These are phyloP conservation scores for Oxystoma pomonae DNA, from an alignment of 2,888 invertebrate species.

Conservation along the genomic window DNA sequence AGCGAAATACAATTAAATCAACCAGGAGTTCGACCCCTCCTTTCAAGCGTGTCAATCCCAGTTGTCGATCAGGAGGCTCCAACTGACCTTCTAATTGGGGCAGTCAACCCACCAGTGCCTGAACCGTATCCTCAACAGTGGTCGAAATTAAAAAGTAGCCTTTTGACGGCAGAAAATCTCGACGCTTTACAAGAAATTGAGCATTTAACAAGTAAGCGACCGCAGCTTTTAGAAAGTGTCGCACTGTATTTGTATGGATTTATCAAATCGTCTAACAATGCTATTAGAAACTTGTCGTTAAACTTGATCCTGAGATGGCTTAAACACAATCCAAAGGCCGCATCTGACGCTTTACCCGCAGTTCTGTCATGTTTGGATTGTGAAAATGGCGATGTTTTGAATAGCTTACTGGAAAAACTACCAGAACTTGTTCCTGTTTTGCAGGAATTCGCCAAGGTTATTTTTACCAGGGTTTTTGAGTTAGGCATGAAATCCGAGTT, in stretches of 20 bases:
- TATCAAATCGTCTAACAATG: conserved; percentile 58
- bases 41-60: conserved; percentile 60
- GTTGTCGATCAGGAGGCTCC: conserved; percentile 48
- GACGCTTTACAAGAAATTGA: conserved; percentile 71
- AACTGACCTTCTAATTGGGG: conserved; percentile 52
- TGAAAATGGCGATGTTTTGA: conserved; percentile 72
- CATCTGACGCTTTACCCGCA: conserved; percentile 65
- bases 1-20: conserved; percentile 57
- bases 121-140: conserved; percentile 49
- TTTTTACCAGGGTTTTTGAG: conserved; percentile 77
- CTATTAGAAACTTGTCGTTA: conserved; percentile 68
- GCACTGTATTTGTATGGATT: conserved; percentile 61
- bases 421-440: conserved; percentile 79
- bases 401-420: conserved; percentile 73
- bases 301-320: conserved; percentile 67
- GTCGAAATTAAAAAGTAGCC: conserved; percentile 50
- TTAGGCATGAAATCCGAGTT: conserved; percentile 75
- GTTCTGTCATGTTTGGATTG: conserved; percentile 80
- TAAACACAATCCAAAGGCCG: conserved; percentile 56
- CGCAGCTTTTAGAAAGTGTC: conserved; percentile 62
- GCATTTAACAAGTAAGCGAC: conserved; percentile 64
- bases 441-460: conserved; percentile 78
- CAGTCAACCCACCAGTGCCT: conserved; percentile 47
- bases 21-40: conserved; percentile 54
- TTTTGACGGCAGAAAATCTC: conserved; percentile 52